A percentile compares a stretch with the other conserved stretches of the same genome.
Conservation (phyloP, 2,113 vertebrate species). For the Acanthisitta chloris region DNA sequence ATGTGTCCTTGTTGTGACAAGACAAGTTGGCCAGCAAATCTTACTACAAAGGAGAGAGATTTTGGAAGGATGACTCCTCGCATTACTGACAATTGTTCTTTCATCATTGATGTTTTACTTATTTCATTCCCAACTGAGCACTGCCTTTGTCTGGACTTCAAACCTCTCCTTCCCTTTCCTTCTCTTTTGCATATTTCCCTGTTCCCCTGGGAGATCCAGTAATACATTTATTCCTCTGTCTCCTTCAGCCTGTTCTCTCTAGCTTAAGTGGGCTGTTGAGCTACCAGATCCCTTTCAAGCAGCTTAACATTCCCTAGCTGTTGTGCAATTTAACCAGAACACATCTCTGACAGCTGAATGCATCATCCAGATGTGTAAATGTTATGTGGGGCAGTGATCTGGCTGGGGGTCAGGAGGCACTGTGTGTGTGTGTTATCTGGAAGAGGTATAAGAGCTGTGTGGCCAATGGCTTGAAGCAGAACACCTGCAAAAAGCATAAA, state of each 20-base stretch:
- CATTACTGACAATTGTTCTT: not conserved
- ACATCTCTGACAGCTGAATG: not conserved
- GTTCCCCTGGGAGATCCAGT: not conserved
- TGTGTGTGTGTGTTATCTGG: not conserved
- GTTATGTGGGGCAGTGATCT: not conserved
- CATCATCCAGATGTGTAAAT: not conserved
- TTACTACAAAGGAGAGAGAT: not conserved
- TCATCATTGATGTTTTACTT: constrained; percentile 1
- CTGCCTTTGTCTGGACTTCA: not conserved
- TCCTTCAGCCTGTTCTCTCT: not conserved
- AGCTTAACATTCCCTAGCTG: not conserved
- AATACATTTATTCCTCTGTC: not conserved
- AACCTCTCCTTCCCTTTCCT: not conserved
- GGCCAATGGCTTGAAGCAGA: not conserved
- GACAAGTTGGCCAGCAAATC: not conserved
- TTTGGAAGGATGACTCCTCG: constrained; percentile 1
- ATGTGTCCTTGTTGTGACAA: not conserved
- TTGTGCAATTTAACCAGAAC: not conserved
- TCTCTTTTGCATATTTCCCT: not conserved
- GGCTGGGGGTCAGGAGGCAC: not conserved
- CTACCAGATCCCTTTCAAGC: not conserved
- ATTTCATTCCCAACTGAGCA: not conserved
- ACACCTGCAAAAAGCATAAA: not conserved
- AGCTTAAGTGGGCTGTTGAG: not conserved
- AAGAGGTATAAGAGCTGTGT: rapidly evolving